Conservation (phyloP, 2,113 vertebrate species). For the Phasianus colchicus region DNA sequence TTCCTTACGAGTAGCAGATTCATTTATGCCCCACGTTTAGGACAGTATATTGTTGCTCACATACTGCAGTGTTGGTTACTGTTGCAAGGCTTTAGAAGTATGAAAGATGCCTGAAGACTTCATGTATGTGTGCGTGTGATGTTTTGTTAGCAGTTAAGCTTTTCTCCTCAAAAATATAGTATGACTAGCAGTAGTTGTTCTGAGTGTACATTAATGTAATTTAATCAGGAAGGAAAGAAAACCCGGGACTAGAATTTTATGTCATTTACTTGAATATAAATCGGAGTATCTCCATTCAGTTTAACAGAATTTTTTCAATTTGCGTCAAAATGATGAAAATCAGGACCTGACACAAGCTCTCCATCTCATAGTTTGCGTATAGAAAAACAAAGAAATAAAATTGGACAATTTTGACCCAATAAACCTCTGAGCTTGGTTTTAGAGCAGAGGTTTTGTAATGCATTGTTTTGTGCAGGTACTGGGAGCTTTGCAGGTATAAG, state of each 20-base stretch:
- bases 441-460: background rate
- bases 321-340: constrained; percentile 44
- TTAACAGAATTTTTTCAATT: constrained; percentile 61
- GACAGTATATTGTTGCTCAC: background rate
- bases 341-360: background rate
- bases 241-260: constrained; percentile 40
- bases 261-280: constrained; percentile 57
- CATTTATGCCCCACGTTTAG: background rate
- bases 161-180: background rate
- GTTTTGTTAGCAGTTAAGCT: constrained; percentile 21
- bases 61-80: background rate
- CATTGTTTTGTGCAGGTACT: background rate
- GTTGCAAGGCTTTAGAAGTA: background rate
- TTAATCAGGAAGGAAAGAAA: constrained; percentile 70
- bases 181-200: constrained; percentile 23
- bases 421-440: accelerated
- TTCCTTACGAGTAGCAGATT: background rate
- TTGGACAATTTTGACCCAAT: background rate
- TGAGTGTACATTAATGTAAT: constrained; percentile 47
- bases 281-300: constrained; percentile 9
- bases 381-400: background rate
- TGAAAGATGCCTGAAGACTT: background rate
- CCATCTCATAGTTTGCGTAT: background rate
- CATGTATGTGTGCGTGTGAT: background rate
- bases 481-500: background rate